Evolutionary conservation across 2,797 vertebrate species (phyloP).

Genomic region (Hirundo rustica): DNA sequence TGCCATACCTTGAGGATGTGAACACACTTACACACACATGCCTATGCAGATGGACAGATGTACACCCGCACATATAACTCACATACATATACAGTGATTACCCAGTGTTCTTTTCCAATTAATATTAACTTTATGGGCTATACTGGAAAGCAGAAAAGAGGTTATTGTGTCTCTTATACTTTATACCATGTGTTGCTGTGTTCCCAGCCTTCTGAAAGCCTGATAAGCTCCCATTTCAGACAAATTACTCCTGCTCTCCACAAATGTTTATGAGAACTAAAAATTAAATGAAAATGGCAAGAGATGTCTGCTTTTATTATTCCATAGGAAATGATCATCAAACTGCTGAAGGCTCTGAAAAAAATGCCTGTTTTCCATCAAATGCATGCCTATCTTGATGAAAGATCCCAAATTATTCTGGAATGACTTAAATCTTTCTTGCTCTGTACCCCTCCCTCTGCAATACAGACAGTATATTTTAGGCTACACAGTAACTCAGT

Average conservation of each 20-base stretch:
- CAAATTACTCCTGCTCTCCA: conserved; percentile 45
- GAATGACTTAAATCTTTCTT: conserved; percentile 19
- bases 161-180: neutral
- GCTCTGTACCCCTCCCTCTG: neutral
- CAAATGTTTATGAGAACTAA: conserved; percentile 27
- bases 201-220: conserved; percentile 16
- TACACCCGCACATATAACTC: neutral
- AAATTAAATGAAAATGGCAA: conserved; percentile 61
- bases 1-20: neutral
- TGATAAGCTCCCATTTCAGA: conserved; percentile 5
- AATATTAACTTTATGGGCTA: neutral
- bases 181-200: neutral
- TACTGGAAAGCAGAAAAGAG: neutral
- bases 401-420: conserved; percentile 14
- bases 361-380: conserved; percentile 61
- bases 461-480: conserved; percentile 26
- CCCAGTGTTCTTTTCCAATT: neutral
- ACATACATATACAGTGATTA: neutral
- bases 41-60: neutral
- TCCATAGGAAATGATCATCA: neutral
- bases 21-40: neutral
- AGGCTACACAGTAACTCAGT: conserved; percentile 36
- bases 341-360: conserved; percentile 46
- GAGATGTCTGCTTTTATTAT: conserved; percentile 36
- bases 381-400: neutral